phyloP scores from a whole-genome alignment of 2,888 invertebrate genomes.

The Coelopa pilipes region DNA sequence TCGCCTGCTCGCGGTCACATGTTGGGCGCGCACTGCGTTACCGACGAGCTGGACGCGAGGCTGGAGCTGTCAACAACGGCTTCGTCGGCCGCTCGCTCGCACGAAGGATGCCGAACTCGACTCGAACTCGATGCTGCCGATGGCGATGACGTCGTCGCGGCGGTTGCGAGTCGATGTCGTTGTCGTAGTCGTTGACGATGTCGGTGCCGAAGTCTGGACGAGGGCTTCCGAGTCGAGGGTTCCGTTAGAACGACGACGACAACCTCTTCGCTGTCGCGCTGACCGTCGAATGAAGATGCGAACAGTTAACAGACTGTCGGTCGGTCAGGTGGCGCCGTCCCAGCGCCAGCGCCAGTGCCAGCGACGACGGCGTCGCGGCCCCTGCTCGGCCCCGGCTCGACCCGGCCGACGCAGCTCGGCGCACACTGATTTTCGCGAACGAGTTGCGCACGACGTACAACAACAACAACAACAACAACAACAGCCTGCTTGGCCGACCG shows the following conservation, averaged over 20 bases:
- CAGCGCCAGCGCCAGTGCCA: no score
- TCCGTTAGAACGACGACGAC: conserved; percentile 49
- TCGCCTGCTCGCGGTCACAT: no score
- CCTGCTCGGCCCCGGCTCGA: not conserved
- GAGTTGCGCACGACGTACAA: conserved; percentile 29
- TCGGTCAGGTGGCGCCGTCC: conserved; percentile 55
- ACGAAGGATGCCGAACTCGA: not conserved
- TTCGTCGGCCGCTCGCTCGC: not conserved
- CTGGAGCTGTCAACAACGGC: not conserved
- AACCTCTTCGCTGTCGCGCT: conserved; percentile 64
- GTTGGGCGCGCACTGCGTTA: no score
- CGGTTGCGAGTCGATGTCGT: no score
- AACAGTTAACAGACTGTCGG: conserved; percentile 50
- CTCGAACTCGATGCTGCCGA: not conserved
- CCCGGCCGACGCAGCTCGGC: conserved; percentile 6
- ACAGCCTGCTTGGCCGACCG: not conserved
- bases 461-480: conserved; percentile 18
- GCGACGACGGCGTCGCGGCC: not conserved
- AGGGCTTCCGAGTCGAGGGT: not conserved
- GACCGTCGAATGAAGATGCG: conserved; percentile 64
- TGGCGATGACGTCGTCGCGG: not conserved
- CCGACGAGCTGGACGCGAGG: no score
- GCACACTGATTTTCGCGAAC: conserved; percentile 31
- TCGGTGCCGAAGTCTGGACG: no score
- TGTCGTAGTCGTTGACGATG: no score